Conservation (phyloP, 2,888 invertebrate species). For the Ophonus ardosiacus region DNA sequence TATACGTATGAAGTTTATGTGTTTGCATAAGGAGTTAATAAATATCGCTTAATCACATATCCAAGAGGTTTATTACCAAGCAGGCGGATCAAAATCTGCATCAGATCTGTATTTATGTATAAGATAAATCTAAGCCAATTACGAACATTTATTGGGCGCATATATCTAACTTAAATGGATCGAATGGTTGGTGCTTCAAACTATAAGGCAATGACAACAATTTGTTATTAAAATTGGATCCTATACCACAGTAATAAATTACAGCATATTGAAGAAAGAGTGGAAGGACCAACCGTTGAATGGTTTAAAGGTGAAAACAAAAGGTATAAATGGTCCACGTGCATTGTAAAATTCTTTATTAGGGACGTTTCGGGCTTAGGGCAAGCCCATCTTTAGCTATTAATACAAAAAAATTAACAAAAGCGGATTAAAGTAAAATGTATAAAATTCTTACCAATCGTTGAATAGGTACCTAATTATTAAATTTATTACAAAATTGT, state of each 20-base stretch:
- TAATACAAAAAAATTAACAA: too few species aligned
- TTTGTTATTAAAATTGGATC: neutral
- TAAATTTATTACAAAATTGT: too few species aligned
- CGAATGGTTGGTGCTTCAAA: neutral
- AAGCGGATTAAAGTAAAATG: too few species aligned
- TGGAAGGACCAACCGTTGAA: too few species aligned
- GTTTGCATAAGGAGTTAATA: neutral
- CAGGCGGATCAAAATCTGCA: constrained; percentile 36
- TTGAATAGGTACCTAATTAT: too few species aligned
- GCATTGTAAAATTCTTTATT: too few species aligned
- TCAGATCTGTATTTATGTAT: constrained; percentile 21
- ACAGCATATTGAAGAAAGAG: too few species aligned
- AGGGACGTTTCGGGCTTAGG: too few species aligned
- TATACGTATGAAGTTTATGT: neutral
- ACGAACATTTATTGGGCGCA: constrained; percentile 27
- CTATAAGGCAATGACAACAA: neutral
- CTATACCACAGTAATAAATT: neutral
- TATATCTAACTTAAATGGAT: constrained; percentile 10
- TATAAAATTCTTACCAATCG: too few species aligned
- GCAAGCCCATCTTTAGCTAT: too few species aligned
- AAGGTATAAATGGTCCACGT: too few species aligned
- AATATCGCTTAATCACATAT: neutral
- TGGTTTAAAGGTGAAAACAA: too few species aligned
- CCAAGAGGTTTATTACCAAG: neutral
- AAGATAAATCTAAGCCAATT: constrained; percentile 23